These are phyloP conservation scores for Catharus minimus DNA, from an alignment of 2,113 vertebrate species.

Conservation along the genomic window DNA sequence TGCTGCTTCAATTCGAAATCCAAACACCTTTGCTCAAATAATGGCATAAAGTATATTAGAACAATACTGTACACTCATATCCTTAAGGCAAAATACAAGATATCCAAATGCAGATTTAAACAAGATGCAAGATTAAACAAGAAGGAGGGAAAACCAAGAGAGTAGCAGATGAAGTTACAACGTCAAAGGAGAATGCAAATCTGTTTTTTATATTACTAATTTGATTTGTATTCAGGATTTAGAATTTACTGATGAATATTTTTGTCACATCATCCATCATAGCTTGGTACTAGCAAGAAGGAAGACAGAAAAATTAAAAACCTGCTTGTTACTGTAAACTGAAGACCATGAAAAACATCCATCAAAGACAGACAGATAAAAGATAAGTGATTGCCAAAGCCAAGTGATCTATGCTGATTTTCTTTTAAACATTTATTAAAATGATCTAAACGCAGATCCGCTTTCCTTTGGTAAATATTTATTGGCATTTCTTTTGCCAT, in stretches of 20 bases:
- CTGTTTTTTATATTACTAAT: background rate
- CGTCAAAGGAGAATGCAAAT: constrained; percentile 2
- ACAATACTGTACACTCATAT: background rate
- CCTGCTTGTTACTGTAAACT: constrained; percentile 53
- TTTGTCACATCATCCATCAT: constrained; percentile 52
- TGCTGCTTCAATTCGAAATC: background rate
- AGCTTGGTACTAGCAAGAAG: background rate
- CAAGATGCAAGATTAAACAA: background rate
- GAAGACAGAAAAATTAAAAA: constrained; percentile 60
- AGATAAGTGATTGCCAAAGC: constrained; percentile 24
- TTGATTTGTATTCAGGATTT: constrained; percentile 53
- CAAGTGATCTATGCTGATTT: constrained; percentile 29
- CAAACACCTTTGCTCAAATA: background rate
- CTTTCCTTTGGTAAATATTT: constrained; percentile 38
- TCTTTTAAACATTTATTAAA: constrained; percentile 45
- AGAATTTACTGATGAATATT: constrained; percentile 26
- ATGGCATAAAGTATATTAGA: background rate
- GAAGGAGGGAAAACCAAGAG: background rate
- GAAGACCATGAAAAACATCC: constrained; percentile 49
- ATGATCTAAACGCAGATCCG: background rate
- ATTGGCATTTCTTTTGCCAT: background rate
- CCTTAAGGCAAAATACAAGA: background rate
- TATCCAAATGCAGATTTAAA: background rate
- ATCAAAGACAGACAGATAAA: constrained; percentile 45
- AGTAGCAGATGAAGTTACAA: background rate